Percentiles rank a stretch among this genome's conserved stretches.
Conservation (phyloP, 2,797 vertebrate genomes). For the Pipistrellus pygmaeus region DNA sequence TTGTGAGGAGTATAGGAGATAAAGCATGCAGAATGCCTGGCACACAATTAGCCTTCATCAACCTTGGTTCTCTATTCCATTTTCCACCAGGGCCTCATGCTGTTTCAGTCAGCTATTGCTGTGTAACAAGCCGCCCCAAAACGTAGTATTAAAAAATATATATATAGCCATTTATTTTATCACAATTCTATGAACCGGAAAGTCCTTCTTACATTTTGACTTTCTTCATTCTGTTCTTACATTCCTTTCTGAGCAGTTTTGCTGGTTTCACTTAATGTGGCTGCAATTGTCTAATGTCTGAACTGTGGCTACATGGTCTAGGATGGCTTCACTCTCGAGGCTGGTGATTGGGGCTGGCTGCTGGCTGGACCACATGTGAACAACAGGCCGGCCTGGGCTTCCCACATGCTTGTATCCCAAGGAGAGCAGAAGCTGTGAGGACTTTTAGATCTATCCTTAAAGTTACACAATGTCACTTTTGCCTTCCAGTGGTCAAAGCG, state of each 20-base stretch:
- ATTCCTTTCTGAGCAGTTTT: background rate
- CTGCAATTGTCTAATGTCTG: background rate
- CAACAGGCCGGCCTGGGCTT: background rate
- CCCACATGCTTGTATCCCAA: background rate
- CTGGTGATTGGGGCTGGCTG: background rate
- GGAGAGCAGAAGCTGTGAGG: background rate
- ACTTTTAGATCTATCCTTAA: constrained; percentile 2
- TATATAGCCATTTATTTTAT: background rate
- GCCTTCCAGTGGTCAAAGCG: background rate
- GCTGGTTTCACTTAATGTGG: background rate
- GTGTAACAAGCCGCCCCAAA: background rate
- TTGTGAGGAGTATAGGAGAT: background rate
- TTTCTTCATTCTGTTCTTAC: too few relatives aligned
- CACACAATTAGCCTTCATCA: background rate
- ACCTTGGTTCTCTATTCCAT: background rate
- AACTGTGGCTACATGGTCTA: background rate
- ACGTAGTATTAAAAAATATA: background rate
- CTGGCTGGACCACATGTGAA: background rate
- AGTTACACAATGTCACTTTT: background rate
- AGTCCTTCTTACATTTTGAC: too few relatives aligned
- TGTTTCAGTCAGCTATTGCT: background rate
- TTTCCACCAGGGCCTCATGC: background rate
- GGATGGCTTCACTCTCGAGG: background rate
- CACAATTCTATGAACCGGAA: background rate
- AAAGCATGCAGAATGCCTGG: background rate